A percentile compares a stretch with the other conserved stretches of the same genome.
Evolutionary conservation across 2,797 vertebrate species (phyloP).

Genomic region (Lepilemur septentrionalis): DNA sequence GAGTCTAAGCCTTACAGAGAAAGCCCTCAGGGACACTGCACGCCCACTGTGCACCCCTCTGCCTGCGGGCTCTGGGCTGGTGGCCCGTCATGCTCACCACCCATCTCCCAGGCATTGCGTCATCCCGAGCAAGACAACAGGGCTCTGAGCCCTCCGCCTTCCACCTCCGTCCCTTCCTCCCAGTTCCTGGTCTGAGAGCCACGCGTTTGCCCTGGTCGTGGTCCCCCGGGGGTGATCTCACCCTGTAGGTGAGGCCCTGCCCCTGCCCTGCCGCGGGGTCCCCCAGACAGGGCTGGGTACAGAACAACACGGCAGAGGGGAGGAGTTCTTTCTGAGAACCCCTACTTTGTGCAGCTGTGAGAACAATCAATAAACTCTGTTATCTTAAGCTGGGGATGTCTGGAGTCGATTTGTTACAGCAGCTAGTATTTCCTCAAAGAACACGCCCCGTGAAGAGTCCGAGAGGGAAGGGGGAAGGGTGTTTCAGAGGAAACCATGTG

Average conservation of each 20-base stretch:
- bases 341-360: not conserved
- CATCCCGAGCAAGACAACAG: not conserved
- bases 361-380: slow-evolving; percentile 23
- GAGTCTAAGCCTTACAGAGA: not conserved
- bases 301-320: not conserved
- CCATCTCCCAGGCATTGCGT: not conserved
- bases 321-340: not conserved
- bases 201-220: not conserved
- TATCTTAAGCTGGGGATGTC: not conserved
- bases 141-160: not conserved
- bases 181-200: not conserved
- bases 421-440: not conserved
- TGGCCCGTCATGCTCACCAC: rapidly evolving
- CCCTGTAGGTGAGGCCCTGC: not conserved
- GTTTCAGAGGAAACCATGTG: not conserved
- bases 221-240: not conserved
- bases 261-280: not conserved
- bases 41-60: rapidly evolving
- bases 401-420: not conserved
- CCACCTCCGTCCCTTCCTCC: not conserved
- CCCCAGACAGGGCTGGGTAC: too few species aligned
- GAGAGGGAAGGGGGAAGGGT: not conserved
- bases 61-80: too few species aligned
- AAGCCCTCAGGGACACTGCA: not conserved
- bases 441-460: not conserved